These are phyloP conservation scores for Conchocele bisecta DNA, from an alignment of 2,888 invertebrate species.

Conservation along the genomic window DNA sequence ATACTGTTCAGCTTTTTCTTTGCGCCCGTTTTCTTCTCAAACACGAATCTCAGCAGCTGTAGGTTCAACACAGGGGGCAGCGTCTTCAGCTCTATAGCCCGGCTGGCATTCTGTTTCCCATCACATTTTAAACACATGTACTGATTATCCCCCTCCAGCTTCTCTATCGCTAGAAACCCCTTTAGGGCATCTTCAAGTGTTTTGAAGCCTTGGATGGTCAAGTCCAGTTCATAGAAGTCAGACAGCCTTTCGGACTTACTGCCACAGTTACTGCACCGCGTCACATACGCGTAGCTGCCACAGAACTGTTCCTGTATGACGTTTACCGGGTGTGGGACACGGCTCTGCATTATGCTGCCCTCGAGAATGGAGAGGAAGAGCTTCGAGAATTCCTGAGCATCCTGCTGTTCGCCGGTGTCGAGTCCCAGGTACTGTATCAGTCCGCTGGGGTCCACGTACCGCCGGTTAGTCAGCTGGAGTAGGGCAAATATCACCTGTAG, in stretches of 20 bases:
- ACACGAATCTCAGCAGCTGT: slow-evolving; percentile 86
- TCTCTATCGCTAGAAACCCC: slow-evolving; percentile 86
- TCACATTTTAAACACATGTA: slow-evolving; percentile 86
- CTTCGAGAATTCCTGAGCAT: slow-evolving; percentile 88
- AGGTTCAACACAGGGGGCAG: slow-evolving; percentile 86
- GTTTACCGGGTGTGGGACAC: slow-evolving; percentile 76
- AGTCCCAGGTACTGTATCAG: slow-evolving; percentile 85
- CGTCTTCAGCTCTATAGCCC: slow-evolving; percentile 84
- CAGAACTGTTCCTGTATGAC: slow-evolving; percentile 84
- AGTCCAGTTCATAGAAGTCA: slow-evolving; percentile 86
- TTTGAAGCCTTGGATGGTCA: slow-evolving; percentile 85
- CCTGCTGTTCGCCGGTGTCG: slow-evolving; percentile 85
- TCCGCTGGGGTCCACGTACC: slow-evolving; percentile 85
- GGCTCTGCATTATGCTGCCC: slow-evolving; percentile 83
- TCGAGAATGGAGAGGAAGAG: slow-evolving; percentile 86
- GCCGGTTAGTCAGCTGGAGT: slow-evolving; percentile 85
- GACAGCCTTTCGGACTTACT: slow-evolving; percentile 85
- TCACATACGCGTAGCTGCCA: slow-evolving; percentile 84
- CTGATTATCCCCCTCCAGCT: slow-evolving; percentile 85
- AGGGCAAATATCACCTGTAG: slow-evolving; percentile 86
- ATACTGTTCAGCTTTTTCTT: slow-evolving; percentile 86
- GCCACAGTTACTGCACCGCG: slow-evolving; percentile 84
- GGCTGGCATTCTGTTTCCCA: slow-evolving; percentile 85
- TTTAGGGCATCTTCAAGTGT: slow-evolving; percentile 85
- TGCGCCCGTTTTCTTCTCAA: slow-evolving; percentile 86